Conservation (phyloP, 2,797 vertebrate species). For the Remorina albescens region DNA sequence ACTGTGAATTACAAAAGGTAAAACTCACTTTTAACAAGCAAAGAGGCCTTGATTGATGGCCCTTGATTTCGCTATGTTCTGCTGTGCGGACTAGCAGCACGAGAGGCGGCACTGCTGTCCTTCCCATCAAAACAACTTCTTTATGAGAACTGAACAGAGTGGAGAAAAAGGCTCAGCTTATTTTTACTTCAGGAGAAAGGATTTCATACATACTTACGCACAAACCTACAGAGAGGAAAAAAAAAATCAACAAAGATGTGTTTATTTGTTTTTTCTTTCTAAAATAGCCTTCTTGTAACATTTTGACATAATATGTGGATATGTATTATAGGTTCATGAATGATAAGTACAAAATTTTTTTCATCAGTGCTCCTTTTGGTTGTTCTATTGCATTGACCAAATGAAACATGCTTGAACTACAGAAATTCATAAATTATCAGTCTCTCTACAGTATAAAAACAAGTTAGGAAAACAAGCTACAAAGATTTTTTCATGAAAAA, state of each 20-base stretch:
- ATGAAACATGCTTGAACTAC: conserved; percentile 67
- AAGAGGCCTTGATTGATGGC: conserved; percentile 36
- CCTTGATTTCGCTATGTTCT: conserved; percentile 43
- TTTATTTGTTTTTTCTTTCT: conserved; percentile 8
- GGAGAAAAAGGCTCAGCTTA: conserved; percentile 31
- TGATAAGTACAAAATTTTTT: conserved; percentile 47
- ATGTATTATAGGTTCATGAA: conserved; percentile 40
- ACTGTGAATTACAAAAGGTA: conserved; percentile 51
- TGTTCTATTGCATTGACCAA: conserved; percentile 30
- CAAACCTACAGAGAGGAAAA: conserved; percentile 46
- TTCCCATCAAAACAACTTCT: conserved; percentile 40
- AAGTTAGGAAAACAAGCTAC: conserved; percentile 65
- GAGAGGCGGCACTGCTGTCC: conserved; percentile 39
- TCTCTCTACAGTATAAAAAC: conserved; percentile 68
- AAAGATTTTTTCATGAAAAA: conserved; percentile 56
- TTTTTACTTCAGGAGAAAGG: conserved; percentile 49
- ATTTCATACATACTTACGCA: conserved; percentile 62
- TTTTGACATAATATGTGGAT: conserved; percentile 42
- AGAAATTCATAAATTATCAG: conserved; percentile 35
- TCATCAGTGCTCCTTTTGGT: conserved; percentile 38
- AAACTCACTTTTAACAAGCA: conserved; percentile 48
- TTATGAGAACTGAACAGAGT: conserved; percentile 42
- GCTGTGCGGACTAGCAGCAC: conserved; percentile 49
- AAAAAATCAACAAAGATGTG: conserved; percentile 30
- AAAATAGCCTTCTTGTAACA: conserved; percentile 36